Conservation (phyloP, 30 jellyfish, hydroid and myxozoan genomes). For the Phacellophora camtschatica region DNA sequence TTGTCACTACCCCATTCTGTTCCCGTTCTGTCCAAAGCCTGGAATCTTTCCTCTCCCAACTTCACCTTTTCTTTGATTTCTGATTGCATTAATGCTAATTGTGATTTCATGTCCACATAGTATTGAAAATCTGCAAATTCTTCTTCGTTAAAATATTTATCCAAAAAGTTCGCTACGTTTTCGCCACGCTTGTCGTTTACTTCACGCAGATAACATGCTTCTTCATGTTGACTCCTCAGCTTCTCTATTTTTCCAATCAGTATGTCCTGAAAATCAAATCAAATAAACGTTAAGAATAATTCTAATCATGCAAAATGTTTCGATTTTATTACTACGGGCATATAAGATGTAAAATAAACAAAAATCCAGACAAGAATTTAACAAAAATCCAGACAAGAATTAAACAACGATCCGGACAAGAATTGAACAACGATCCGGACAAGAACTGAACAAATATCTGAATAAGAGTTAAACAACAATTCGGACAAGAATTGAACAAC, state of each 20-base stretch:
- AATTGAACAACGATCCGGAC: too few relatives aligned
- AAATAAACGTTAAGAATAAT: background rate
- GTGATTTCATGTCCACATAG: constrained; percentile 97
- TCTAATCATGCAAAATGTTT: background rate
- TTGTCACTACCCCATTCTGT: constrained; percentile 36
- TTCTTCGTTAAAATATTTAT: constrained; percentile 84
- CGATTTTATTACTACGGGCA: background rate
- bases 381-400: too few relatives aligned
- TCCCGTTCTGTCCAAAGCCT: constrained; percentile 87
- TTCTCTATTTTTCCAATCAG: constrained; percentile 81
- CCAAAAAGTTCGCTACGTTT: constrained; percentile 88
- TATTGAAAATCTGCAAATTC: constrained; percentile 91
- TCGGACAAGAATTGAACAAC: too few relatives aligned
- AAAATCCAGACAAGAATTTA: too few relatives aligned
- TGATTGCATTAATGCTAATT: constrained; percentile 94
- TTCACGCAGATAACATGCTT: constrained; percentile 91
- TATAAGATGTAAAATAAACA: background rate
- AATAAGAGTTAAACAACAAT: too few relatives aligned
- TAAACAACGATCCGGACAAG: too few relatives aligned
- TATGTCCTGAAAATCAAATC: constrained; percentile 51
- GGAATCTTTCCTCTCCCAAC: constrained; percentile 90
- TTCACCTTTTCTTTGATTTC: constrained; percentile 94
- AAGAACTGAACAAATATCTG: too few relatives aligned
- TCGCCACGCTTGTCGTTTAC: constrained; percentile 98
- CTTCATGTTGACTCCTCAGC: constrained; percentile 91